Evolutionary conservation across 2,113 vertebrate species (phyloP).

Genomic region (Zosterops pallidus): DNA sequence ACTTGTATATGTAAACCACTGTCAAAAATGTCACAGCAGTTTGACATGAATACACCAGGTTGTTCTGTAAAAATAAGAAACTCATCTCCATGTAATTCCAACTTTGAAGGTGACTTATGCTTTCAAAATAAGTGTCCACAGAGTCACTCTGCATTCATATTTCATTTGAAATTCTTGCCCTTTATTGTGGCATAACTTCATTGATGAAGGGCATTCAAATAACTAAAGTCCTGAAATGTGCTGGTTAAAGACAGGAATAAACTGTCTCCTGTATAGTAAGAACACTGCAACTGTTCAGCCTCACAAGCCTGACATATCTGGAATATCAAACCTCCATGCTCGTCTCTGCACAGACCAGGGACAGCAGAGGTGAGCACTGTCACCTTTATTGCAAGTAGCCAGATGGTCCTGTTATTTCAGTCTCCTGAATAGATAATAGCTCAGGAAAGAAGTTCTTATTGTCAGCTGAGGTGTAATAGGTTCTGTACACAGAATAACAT

Average conservation of each 20-base stretch:
- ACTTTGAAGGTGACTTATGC: background rate
- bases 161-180: background rate
- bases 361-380: slow-evolving; percentile 13
- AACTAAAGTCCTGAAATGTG: background rate
- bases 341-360: background rate
- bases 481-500: background rate
- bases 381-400: slow-evolving; percentile 7
- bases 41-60: background rate
- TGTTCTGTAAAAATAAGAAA: background rate
- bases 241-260: background rate
- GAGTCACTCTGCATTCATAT: background rate
- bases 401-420: slow-evolving; percentile 44
- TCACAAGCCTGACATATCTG: background rate
- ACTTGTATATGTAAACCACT: background rate
- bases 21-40: background rate
- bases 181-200: background rate
- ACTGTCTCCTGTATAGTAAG: background rate
- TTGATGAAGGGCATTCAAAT: background rate
- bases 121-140: background rate
- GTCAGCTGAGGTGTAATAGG: background rate
- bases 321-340: background rate
- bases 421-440: slow-evolving; percentile 13
- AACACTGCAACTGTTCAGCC: background rate
- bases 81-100: background rate
- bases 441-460: background rate